These are phyloP conservation scores for Ditula angustiorana DNA, from an alignment of 2,888 invertebrate genomes.

Conservation along the genomic window DNA sequence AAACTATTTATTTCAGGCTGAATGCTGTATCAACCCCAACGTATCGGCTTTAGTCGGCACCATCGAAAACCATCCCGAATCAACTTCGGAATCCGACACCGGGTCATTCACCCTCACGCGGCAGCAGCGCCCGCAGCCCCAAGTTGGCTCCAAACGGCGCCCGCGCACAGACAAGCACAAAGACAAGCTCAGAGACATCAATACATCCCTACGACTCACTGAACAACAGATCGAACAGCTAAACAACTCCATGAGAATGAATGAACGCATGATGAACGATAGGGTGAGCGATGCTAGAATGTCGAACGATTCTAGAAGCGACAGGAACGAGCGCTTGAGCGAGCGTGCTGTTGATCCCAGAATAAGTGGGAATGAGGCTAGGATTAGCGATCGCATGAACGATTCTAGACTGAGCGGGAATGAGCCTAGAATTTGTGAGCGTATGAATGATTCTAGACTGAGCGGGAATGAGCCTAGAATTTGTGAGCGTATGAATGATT, in stretches of 20 bases:
- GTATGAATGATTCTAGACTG: constrained; percentile 49
- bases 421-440: constrained; percentile 18
- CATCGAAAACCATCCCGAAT: constrained; percentile 80
- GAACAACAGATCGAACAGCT: constrained; percentile 60
- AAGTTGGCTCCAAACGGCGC: constrained; percentile 73
- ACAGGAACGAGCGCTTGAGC: constrained; percentile 44
- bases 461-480: constrained; percentile 48
- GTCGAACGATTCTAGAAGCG: constrained; percentile 44
- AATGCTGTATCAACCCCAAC: constrained; percentile 77
- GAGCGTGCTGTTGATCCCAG: constrained; percentile 45
- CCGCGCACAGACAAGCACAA: constrained; percentile 68
- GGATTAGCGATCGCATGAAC: background rate
- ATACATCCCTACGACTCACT: constrained; percentile 55
- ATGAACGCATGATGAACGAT: constrained; percentile 39
- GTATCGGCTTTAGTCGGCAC: constrained; percentile 80
- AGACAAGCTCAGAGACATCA: constrained; percentile 58
- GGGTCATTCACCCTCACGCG: constrained; percentile 77
- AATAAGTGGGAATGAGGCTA: constrained; percentile 49
- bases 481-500: constrained; percentile 47
- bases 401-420: constrained; percentile 1
- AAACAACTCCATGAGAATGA: constrained; percentile 55
- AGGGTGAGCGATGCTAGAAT: constrained; percentile 39
- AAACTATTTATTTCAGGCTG: constrained; percentile 70
- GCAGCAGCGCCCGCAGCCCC: constrained; percentile 77
- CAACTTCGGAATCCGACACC: constrained; percentile 79